Evolutionary conservation across 2,797 vertebrate species (phyloP).

Genomic region (Pempheris klunzingeri): DNA sequence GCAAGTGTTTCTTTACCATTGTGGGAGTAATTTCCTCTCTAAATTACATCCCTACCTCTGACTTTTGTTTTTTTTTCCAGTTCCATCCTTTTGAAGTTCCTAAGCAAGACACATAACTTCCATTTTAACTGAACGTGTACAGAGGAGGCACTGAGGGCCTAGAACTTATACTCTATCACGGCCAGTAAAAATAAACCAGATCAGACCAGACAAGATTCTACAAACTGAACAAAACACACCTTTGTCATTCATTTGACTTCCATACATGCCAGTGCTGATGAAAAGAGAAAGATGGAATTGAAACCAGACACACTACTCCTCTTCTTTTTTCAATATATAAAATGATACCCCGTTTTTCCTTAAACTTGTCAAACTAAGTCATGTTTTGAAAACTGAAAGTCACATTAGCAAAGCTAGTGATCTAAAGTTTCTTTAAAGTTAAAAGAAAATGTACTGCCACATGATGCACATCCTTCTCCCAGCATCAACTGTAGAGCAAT

Average conservation of each 20-base stretch:
- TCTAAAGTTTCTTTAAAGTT: slow-evolving; percentile 43
- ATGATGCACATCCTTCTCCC: slow-evolving; percentile 60
- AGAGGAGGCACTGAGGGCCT: neutral
- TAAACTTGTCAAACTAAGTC: neutral
- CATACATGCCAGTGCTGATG: neutral
- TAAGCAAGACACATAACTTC: neutral
- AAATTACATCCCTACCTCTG: neutral
- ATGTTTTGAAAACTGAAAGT: neutral
- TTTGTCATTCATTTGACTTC: neutral
- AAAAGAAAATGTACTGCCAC: slow-evolving; percentile 45
- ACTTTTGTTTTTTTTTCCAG: neutral
- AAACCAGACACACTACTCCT: neutral
- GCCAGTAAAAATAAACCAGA: neutral
- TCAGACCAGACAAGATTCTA: neutral
- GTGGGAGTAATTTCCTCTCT: too few relatives aligned
- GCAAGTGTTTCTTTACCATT: neutral
- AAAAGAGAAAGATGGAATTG: neutral
- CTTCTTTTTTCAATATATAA: neutral
- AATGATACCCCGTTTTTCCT: slow-evolving; percentile 4
- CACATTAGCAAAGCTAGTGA: neutral
- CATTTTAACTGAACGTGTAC: neutral
- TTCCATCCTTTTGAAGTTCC: neutral
- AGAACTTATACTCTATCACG: too few relatives aligned
- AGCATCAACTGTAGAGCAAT: slow-evolving; percentile 72
- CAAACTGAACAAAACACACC: neutral